phyloP scores from a whole-genome alignment of 2,797 vertebrate species.

The Morelia viridis region DNA sequence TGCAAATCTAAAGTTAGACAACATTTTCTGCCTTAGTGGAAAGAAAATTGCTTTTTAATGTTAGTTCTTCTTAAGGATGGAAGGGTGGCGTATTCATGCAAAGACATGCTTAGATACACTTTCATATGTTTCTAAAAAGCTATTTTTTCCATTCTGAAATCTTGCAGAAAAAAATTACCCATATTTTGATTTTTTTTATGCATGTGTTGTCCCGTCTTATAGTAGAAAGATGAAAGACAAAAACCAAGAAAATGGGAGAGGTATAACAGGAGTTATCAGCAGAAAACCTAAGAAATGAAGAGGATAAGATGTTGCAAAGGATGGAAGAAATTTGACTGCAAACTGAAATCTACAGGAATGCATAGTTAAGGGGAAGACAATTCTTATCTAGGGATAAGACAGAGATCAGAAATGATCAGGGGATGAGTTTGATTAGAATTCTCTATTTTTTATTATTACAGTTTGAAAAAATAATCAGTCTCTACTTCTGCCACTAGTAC shows the following conservation, averaged over 20 bases:
- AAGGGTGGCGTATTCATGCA: not conserved
- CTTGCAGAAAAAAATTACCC: not conserved
- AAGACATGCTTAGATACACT: not conserved
- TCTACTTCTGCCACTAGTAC: not conserved
- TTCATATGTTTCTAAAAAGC: rapidly evolving
- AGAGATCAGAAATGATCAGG: not conserved
- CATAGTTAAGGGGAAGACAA: not conserved
- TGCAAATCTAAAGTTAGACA: not conserved
- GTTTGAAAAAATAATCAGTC: not conserved
- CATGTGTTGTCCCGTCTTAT: not conserved
- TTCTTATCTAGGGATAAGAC: not conserved
- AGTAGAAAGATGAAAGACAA: not conserved
- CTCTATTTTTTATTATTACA: too few species aligned
- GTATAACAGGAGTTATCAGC: not conserved
- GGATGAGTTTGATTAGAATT: not conserved
- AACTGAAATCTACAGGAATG: not conserved
- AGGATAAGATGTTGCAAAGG: not conserved
- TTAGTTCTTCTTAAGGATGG: not conserved
- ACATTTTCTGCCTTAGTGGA: not conserved
- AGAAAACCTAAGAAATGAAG: not conserved
- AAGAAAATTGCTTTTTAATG: not conserved
- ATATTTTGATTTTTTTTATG: not conserved
- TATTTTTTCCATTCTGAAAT: not conserved
- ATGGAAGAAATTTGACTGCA: not conserved
- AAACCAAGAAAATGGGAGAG: not conserved